These are phyloP conservation scores for Andrena camellia DNA, from an alignment of 2,888 invertebrate genomes.

Conservation along the genomic window DNA sequence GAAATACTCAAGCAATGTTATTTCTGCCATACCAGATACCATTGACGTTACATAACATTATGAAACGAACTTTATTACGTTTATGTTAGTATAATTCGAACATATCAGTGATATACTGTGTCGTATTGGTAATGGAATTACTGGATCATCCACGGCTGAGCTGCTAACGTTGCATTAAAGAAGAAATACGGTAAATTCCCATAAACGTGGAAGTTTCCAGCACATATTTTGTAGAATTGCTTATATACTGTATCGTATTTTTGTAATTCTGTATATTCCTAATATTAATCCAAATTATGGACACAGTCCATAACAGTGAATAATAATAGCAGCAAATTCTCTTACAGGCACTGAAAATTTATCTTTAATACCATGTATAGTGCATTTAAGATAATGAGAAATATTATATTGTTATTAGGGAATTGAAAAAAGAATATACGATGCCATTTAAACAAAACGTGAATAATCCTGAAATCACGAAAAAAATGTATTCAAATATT, in stretches of 20 bases:
- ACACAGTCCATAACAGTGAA: background rate
- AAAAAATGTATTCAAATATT: no score
- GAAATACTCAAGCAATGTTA: background rate
- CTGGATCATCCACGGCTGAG: slow-evolving; percentile 24
- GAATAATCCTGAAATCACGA: no score
- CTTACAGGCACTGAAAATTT: background rate
- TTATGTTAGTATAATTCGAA: slow-evolving; percentile 17
- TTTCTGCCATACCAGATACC: background rate
- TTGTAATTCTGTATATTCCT: background rate
- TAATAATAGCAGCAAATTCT: background rate
- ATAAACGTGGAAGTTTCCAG: slow-evolving; percentile 18
- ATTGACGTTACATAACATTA: background rate
- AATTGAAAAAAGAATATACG: no score
- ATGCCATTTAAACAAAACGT: no score
- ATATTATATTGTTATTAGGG: no score
- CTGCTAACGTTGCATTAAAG: slow-evolving; percentile 35
- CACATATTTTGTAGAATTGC: background rate
- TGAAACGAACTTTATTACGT: slow-evolving; percentile 12
- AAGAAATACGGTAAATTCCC: slow-evolving; percentile 24
- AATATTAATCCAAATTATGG: background rate
- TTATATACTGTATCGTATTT: background rate
- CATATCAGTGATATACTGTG: slow-evolving; percentile 25
- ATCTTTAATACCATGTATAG: background rate
- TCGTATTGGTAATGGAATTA: slow-evolving; percentile 37
- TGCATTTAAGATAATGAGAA: background rate